Evolutionary conservation across 2,113 vertebrate species (phyloP).

Genomic region (Poeciliopsis prolifica): DNA sequence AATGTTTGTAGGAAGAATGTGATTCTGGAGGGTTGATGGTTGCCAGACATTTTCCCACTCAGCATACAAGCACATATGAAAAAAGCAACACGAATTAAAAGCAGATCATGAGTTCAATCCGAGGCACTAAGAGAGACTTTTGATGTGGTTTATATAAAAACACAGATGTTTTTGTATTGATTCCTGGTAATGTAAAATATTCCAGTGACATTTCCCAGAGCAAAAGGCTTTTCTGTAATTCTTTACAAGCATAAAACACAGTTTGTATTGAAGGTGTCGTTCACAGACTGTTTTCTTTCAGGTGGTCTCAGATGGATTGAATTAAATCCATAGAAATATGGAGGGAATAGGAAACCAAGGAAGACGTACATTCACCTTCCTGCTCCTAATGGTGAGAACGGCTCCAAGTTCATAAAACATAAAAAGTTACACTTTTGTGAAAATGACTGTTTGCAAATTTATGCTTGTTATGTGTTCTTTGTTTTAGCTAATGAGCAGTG

Average conservation of each 20-base stretch:
- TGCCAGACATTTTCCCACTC: not conserved
- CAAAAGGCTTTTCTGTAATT: not conserved
- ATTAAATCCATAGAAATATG: slow-evolving; percentile 27
- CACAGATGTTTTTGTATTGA: not conserved
- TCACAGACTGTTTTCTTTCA: slow-evolving; percentile 13
- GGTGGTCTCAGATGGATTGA: slow-evolving; percentile 57
- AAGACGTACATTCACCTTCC: slow-evolving; percentile 14
- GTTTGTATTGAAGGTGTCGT: not conserved
- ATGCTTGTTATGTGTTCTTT: slow-evolving; percentile 12
- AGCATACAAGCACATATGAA: not conserved
- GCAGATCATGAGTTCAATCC: not conserved
- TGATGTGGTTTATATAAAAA: not conserved
- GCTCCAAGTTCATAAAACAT: not conserved
- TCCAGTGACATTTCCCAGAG: not conserved
- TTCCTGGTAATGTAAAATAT: not conserved
- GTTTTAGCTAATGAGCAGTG: slow-evolving; percentile 46
- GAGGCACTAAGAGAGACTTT: not conserved
- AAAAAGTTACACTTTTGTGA: not conserved
- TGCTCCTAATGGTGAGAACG: slow-evolving; percentile 67
- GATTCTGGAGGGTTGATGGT: not conserved
- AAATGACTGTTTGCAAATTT: not conserved
- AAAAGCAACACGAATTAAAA: not conserved
- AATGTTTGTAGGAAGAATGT: not conserved
- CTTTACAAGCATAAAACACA: not conserved
- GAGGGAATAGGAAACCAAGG: slow-evolving; percentile 18